Base-by-base conservation (phyloP, 2,888 invertebrate genomes). In the Melanargia galathea region DNA sequence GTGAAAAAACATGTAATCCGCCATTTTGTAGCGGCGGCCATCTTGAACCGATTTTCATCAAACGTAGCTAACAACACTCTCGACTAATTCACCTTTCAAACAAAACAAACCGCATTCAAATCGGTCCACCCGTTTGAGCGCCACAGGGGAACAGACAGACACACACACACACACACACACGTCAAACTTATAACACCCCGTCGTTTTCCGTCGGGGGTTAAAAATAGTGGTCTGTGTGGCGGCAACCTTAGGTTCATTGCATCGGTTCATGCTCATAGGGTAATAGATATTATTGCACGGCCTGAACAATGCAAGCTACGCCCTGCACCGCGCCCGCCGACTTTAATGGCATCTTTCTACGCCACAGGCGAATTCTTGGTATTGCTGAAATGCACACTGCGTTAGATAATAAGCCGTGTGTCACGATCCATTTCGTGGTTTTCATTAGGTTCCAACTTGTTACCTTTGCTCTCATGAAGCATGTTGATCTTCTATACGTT, bases 271-370 rank as follows among this genome's bases (percentile, higher is more conserved):
- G 60, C 63, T 63, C 63, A 58, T 65, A 62, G 64, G 65, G 64
- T 67, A 68, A 70, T 70, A 69, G 70, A 69, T 70, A 69, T 67
- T 65, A 65, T 62, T 67, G 67, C 65, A 60, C 62, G 67, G 63
- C 68, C 67, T 70, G 73, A 75, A 78, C 76, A 78, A 78, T 77
- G 73, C 70, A 62, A 49, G 67, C 64, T 59, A 74, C 75, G 73
- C 74, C 75, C 73, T 68, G 33, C 66, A 69, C 75, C 71, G 64
- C 70, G 71, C 72, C 74, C 72, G 71, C 68, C 65, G 65, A 65
- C 67, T 69, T 63, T 69, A 70, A 71, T 69, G 68, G 65, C 69
- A 70, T 72, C 74, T 71, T 68, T 69, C 66, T 67, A 75, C 79
- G 70, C 77, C 77, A 77, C 77, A 68, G 70, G 68, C 70, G 54